These are phyloP conservation scores for Jaculus jaculus DNA, from an alignment of 2,113 vertebrate species.

Conservation along the genomic window DNA sequence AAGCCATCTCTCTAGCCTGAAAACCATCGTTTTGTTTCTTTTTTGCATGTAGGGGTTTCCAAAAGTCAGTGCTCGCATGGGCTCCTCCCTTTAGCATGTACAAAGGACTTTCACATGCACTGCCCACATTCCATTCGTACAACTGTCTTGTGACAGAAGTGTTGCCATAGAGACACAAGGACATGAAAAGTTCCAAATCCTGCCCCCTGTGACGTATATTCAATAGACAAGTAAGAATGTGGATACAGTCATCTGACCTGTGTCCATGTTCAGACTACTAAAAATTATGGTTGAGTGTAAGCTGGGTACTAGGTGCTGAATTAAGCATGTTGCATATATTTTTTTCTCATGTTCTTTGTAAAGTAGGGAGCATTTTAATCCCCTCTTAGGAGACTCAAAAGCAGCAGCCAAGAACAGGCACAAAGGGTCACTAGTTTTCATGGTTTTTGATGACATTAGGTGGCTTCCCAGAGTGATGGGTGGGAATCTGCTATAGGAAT, in stretches of 20 bases:
- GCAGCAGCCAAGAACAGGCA: background rate
- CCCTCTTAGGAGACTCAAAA: background rate
- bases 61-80: background rate
- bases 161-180: background rate
- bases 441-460: background rate
- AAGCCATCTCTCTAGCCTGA: no score
- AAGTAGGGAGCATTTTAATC: background rate
- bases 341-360: background rate
- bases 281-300: no score
- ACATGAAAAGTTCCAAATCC: background rate
- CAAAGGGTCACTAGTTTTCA: background rate
- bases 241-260: background rate
- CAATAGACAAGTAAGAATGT: background rate
- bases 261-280: background rate
- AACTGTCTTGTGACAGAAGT: background rate
- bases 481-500: background rate
- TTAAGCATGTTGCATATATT: background rate
- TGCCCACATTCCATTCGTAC: background rate
- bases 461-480: rapidly evolving
- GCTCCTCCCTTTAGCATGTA: rapidly evolving
- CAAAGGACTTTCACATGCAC: rapidly evolving
- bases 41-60: background rate
- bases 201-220: background rate
- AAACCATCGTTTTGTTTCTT: no score
- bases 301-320: background rate